phyloP scores from a whole-genome alignment of 30 jellyfish, hydroid and myxozoan genomes.

The Chironex yamaguchii region DNA sequence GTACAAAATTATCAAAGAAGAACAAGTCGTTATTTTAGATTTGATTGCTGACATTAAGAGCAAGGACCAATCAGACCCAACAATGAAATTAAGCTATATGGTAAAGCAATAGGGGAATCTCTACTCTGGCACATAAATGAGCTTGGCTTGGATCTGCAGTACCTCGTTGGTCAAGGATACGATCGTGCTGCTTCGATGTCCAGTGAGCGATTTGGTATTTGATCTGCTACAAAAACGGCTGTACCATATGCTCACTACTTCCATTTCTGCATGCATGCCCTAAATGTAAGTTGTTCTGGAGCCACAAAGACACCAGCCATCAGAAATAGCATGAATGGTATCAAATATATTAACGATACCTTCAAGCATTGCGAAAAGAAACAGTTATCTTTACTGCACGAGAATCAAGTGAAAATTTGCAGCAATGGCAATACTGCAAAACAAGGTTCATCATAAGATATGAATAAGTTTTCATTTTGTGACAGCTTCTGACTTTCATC shows the following conservation, averaged over 20 bases:
- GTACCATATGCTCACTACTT: slow-evolving; percentile 7
- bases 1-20: slow-evolving; percentile 7
- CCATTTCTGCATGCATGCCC: background rate
- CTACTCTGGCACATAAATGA: slow-evolving; percentile 11
- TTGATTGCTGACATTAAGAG: slow-evolving; percentile 6
- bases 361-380: slow-evolving; percentile 10
- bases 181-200: slow-evolving; percentile 8
- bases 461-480: background rate
- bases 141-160: slow-evolving; percentile 17
- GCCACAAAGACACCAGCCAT: background rate
- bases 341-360: background rate
- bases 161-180: slow-evolving; percentile 6
- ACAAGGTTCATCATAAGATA: background rate
- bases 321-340: background rate
- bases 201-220: background rate
- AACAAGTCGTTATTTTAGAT: background rate
- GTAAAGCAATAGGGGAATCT: slow-evolving; percentile 11
- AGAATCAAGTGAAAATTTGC: background rate
- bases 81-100: background rate
- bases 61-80: background rate
- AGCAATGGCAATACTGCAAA: background rate
- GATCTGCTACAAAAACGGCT: background rate
- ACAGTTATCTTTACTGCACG: background rate
- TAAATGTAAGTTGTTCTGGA: background rate
- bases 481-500: background rate